A percentile compares a stretch with the other conserved stretches of the same genome.
phyloP scores from a whole-genome alignment of 1,140 invertebrate species.

The Heliconius himera region DNA sequence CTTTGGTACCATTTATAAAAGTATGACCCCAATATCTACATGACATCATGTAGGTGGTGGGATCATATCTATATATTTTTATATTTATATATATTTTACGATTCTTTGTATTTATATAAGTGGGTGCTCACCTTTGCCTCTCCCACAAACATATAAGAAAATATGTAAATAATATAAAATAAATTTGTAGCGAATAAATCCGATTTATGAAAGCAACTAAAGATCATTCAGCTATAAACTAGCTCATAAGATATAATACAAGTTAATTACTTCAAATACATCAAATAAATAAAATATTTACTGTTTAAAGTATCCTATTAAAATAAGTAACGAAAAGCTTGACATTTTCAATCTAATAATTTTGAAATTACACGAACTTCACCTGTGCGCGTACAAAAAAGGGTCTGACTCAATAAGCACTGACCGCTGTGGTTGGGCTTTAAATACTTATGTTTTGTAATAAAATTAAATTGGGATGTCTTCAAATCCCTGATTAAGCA shows the following conservation, averaged over 20 bases:
- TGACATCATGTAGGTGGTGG: no score
- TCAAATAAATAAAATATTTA: neutral
- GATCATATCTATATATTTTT: no score
- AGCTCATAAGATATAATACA: neutral
- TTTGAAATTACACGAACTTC: neutral
- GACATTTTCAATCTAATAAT: neutral
- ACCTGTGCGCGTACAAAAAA: neutral
- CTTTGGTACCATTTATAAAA: no score
- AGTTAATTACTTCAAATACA: neutral
- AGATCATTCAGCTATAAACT: neutral
- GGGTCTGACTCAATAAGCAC: neutral
- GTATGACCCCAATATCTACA: no score
- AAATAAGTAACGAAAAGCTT: neutral
- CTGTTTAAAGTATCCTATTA: neutral
- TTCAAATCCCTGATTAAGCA: neutral
- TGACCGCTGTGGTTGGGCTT: neutral
- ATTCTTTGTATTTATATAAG: no score
- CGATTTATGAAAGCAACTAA: no score
- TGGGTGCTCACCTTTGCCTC: no score
- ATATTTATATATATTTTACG: no score
- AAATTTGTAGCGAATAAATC: no score
- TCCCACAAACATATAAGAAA: no score
- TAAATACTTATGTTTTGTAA: neutral
- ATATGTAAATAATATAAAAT: no score
- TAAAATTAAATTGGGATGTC: neutral